These are phyloP conservation scores for Anoncus sp. DNA, from an alignment of 2,888 invertebrate genomes.

Conservation along the genomic window DNA sequence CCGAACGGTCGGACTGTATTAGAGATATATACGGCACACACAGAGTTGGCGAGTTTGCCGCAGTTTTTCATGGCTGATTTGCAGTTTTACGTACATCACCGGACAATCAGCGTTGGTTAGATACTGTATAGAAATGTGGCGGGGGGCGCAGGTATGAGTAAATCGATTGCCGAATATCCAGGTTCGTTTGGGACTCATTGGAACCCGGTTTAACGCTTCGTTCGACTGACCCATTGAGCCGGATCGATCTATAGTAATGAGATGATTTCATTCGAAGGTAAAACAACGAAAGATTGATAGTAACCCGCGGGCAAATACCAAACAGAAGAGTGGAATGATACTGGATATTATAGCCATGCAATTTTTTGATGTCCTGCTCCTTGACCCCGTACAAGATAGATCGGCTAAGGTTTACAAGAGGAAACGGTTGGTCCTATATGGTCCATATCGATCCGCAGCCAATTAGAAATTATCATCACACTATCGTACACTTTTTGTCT, in stretches of 20 bases:
- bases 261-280: background rate
- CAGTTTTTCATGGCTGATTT: constrained; percentile 22
- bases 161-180: constrained; percentile 48
- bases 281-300: background rate
- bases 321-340: background rate
- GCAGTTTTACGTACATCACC: constrained; percentile 25
- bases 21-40: constrained; percentile 2
- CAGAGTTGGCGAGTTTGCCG: background rate
- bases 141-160: constrained; percentile 1
- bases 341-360: background rate
- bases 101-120: constrained; percentile 27
- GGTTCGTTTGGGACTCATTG: constrained; percentile 26
- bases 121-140: constrained; percentile 7
- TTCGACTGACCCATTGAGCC: constrained; percentile 16
- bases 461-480: background rate
- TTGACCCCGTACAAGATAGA: background rate
- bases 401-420: background rate
- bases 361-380: background rate
- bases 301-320: too few species aligned
- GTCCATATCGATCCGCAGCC: background rate
- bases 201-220: constrained; percentile 22
- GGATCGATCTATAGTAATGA: constrained; percentile 1
- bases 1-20: constrained; percentile 41
- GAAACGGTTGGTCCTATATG: too few species aligned
- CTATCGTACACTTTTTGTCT: too few species aligned